Evolutionary conservation across 1,140 invertebrate genomes (phyloP), one percentile per base, ranked within the genome.

Genomic region (Fopius arisanus): DNA sequence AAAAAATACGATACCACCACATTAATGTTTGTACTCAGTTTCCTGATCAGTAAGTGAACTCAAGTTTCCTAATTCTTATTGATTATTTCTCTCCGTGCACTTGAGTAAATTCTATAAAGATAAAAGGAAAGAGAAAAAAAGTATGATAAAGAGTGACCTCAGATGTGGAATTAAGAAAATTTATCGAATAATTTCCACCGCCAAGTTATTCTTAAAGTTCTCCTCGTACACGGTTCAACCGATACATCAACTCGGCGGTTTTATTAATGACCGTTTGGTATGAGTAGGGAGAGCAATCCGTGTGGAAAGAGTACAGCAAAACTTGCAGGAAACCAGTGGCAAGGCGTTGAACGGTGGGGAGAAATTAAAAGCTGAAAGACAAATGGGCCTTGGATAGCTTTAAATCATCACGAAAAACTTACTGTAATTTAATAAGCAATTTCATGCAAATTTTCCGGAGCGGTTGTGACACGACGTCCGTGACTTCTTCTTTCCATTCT

Each of bases 391-490:
- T 72, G 77, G 76, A 76, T 81, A 81, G 43, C 82, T 78, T 83
- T 86, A 85, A 86, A 86, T 86, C 85, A 84, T 85, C 79, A 72
- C 75, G 80, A 82, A 86, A 85, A 86, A 84, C 79, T 86, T 82
- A 80, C 80, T 69, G 72, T 84, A 80, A 86, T 86, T 86, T 86
- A 86, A 86, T 86, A 86, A 85, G 85, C 85, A 86, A 86, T 86
- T 86, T 86, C 82, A 86, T 86, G 85, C 83, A 86, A 86, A 86
- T 86, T 84, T 76, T 72, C 69, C 48, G 80, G 79, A 81, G 79
- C 59, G 65, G 43, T 41, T 76, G 74, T 67, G 26, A 62, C 40
- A 19, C 37, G 12, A 59, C 21, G 23, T 7, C 21, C 4, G 23
- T 59, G 54, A 59, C 19, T 59, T 2, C 19, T 59, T 2, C 23